A percentile compares a stretch with the other conserved stretches of the same genome.
Conservation (phyloP, 2,888 invertebrate genomes). For the Tiliacea aurago region DNA sequence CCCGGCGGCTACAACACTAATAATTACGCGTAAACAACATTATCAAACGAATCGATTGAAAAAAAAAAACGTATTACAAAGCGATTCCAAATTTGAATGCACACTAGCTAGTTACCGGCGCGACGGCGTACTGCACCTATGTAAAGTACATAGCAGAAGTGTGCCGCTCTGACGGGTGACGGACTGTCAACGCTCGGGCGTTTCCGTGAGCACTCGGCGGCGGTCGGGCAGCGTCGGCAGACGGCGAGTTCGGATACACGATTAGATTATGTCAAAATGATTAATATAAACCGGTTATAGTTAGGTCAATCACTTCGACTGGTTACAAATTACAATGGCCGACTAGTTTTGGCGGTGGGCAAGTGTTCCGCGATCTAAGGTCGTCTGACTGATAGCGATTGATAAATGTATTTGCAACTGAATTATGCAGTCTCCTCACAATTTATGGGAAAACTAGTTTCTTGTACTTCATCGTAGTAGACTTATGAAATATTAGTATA, state of each 20-base stretch:
- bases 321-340: slow-evolving; percentile 57
- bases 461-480: background rate
- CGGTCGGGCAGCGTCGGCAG: slow-evolving; percentile 66
- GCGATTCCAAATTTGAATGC: slow-evolving; percentile 80
- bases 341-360: slow-evolving; percentile 70
- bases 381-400: slow-evolving; percentile 66
- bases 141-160: slow-evolving; percentile 86
- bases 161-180: slow-evolving; percentile 87
- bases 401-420: slow-evolving; percentile 45
- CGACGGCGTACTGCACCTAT: slow-evolving; percentile 85
- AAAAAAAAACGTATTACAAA: slow-evolving; percentile 71
- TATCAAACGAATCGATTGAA: slow-evolving; percentile 70
- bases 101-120: slow-evolving; percentile 80
- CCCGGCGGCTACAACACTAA: slow-evolving; percentile 66
- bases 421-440: slow-evolving; percentile 28
- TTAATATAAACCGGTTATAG: slow-evolving; percentile 82
- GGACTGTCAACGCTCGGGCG: slow-evolving; percentile 86
- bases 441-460: slow-evolving; percentile 42
- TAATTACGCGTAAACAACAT: slow-evolving; percentile 76
- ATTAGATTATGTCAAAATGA: slow-evolving; percentile 85
- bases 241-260: slow-evolving; percentile 71
- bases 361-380: slow-evolving; percentile 71
- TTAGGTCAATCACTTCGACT: slow-evolving; percentile 83
- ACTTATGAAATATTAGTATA: background rate
- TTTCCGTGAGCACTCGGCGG: slow-evolving; percentile 76